Percentiles rank a stretch among this genome's conserved stretches.
These are phyloP conservation scores for Gracilinanus agilis DNA, from an alignment of 2,113 vertebrate genomes.

Conservation along the genomic window DNA sequence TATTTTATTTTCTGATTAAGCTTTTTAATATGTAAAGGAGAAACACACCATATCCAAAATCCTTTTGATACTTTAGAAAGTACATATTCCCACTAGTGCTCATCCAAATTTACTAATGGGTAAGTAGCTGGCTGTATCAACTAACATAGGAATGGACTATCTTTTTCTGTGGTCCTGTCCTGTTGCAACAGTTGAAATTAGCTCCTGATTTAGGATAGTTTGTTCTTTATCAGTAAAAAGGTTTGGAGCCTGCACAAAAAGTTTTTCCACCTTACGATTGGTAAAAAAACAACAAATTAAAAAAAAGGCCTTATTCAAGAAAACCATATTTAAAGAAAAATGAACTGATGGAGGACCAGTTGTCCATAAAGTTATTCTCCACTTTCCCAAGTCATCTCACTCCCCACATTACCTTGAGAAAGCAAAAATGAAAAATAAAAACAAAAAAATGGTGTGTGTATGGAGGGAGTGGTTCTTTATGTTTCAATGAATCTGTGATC, in stretches of 20 bases:
- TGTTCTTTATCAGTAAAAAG: slow-evolving; percentile 39
- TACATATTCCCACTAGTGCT: not conserved
- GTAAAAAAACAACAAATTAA: not conserved
- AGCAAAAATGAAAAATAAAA: not conserved
- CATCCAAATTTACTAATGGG: not conserved
- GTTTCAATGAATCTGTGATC: no score
- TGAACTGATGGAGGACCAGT: not conserved
- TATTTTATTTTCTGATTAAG: not conserved
- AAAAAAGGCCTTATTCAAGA: not conserved
- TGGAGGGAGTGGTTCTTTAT: no score
- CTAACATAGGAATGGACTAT: no score
- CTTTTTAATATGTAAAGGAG: slow-evolving; percentile 13
- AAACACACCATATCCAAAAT: slow-evolving; percentile 43
- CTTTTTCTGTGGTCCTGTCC: no score
- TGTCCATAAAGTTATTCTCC: not conserved
- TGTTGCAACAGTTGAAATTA: no score
- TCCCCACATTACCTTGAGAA: no score
- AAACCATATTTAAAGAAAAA: slow-evolving; percentile 40
- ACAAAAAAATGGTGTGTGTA: not conserved
- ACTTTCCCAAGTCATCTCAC: no score
- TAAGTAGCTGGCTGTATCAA: no score
- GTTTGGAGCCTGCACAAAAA: slow-evolving; percentile 31
- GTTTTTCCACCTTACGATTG: slow-evolving; percentile 28
- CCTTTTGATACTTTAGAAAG: slow-evolving; percentile 14
- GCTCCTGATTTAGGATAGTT: not conserved